Base-by-base conservation (phyloP, 2,888 invertebrate genomes). In the Lysandra bellargus region DNA sequence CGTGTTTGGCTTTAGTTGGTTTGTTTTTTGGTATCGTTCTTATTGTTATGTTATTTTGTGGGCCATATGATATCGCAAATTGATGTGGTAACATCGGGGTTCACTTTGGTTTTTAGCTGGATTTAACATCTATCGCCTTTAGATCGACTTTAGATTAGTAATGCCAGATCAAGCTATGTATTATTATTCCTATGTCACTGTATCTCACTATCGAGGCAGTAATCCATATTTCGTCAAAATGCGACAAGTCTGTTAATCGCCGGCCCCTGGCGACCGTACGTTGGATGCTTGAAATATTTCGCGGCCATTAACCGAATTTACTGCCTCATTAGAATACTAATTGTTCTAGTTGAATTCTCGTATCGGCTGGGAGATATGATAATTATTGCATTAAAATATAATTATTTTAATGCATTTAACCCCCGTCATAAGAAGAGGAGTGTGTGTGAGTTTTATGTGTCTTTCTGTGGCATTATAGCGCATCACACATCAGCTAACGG, bases 241-340 rank as follows among this genome's bases (percentile, higher is more conserved):
- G 44, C 44, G 73, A 72, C 9, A 7, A 75, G 75, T 76, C 76
- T 57, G 57, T 57, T 76, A 76, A 76, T 76, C 76, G 33, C 53
- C 57, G 33, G 57, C 53, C 30, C 40, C 73, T 44, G 74, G 40
- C 40, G 37, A 33, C n/a, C 53, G 60, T 78, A 69, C 14, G 30
- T 78, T 78, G 75, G 80, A 80, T 79, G 81, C 80, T 75, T 78
- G 78, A 80, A 83, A 80, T 83, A 82, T 80, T 82, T 80, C 76
- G 61, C 78, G 75, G 60, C 78, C 78, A 81, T 80, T 80, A 80
- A 77, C 81, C 30, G 73, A 80, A 83, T 83, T 81, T 82, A 83
- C 80, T 74, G 81, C 81, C 81, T 83, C 83, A 83, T 83, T 82
- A 82, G 81, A 78, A 82, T 79, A 79, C 80, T 82, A 83, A 81